phyloP scores from a whole-genome alignment of 2,888 invertebrate species.

The Rhagophthalmus giganteus region DNA sequence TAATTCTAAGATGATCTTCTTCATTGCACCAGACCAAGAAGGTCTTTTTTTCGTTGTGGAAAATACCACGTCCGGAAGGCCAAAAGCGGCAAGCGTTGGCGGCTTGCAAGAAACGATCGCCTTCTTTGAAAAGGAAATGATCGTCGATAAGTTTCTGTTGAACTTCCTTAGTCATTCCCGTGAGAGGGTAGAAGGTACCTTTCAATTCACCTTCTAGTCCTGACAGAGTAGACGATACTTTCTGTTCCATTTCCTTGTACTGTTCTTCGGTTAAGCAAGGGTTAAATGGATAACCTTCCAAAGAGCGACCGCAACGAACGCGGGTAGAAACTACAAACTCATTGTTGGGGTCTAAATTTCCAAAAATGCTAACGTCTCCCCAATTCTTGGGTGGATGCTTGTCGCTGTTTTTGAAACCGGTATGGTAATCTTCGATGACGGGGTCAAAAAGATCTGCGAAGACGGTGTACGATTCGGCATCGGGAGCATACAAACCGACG shows the following conservation, averaged over 20 bases:
- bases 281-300: conserved; percentile 97
- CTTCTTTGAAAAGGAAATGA: conserved; percentile 98
- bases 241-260: conserved; percentile 96
- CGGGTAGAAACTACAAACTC: conserved; percentile 94
- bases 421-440: conserved; percentile 97
- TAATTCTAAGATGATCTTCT: conserved; percentile 96
- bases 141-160: conserved; percentile 97
- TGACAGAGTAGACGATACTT: conserved; percentile 80
- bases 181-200: conserved; percentile 93
- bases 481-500: conserved; percentile 96
- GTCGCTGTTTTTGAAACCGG: conserved; percentile 91
- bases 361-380: conserved; percentile 87
- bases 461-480: conserved; percentile 91
- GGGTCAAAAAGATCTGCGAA: conserved; percentile 95
- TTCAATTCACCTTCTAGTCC: conserved; percentile 87
- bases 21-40: conserved; percentile 99
- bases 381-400: conserved; percentile 93
- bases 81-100: conserved; percentile 97
- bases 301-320: conserved; percentile 92
- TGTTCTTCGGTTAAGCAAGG: conserved; percentile 95
- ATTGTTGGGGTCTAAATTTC: conserved; percentile 88
- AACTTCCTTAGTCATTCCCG: conserved; percentile 94
- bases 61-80: conserved; percentile 97
- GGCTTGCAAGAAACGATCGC: conserved; percentile 87
- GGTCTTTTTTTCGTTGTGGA: conserved; percentile 95